A percentile compares a stretch with the other conserved stretches of the same genome.
These are phyloP conservation scores for Otus sunia DNA, from an alignment of 2,113 vertebrate species.

Conservation along the genomic window DNA sequence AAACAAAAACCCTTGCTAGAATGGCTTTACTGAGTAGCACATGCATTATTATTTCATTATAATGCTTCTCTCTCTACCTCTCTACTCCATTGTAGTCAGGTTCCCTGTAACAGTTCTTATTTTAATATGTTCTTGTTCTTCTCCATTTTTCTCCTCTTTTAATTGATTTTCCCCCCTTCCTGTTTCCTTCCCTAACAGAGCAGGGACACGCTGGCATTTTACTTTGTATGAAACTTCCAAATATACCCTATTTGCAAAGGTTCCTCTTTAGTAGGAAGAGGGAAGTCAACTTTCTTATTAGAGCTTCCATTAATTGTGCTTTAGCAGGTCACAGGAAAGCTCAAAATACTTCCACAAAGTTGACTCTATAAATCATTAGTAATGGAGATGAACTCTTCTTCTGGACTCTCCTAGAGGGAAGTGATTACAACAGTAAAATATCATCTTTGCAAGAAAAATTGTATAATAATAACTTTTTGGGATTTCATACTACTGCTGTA, in stretches of 20 bases:
- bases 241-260: not conserved
- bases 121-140: not conserved
- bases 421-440: constrained; percentile 22
- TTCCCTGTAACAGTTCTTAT: not conserved
- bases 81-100: not conserved
- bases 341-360: not conserved
- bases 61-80: not conserved
- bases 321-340: not conserved
- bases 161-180: not conserved
- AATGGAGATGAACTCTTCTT: constrained; percentile 9
- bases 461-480: not conserved
- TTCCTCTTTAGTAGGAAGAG: not conserved
- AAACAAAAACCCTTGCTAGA: not conserved
- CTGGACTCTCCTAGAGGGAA: not conserved
- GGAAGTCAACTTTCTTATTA: constrained; percentile 5
- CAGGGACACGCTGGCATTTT: not conserved
- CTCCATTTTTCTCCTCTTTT: not conserved
- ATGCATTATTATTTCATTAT: not conserved
- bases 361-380: not conserved
- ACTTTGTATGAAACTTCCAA: not conserved
- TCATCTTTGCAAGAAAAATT: not conserved
- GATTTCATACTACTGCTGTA: constrained; percentile 15
- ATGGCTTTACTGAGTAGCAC: not conserved
- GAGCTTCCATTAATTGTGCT: constrained; percentile 52
- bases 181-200: constrained; percentile 6